Percentiles rank a stretch among this genome's conserved stretches.
Evolutionary conservation across 2,113 vertebrate genomes (phyloP).

Genomic region (Uropsilus gracilis): DNA sequence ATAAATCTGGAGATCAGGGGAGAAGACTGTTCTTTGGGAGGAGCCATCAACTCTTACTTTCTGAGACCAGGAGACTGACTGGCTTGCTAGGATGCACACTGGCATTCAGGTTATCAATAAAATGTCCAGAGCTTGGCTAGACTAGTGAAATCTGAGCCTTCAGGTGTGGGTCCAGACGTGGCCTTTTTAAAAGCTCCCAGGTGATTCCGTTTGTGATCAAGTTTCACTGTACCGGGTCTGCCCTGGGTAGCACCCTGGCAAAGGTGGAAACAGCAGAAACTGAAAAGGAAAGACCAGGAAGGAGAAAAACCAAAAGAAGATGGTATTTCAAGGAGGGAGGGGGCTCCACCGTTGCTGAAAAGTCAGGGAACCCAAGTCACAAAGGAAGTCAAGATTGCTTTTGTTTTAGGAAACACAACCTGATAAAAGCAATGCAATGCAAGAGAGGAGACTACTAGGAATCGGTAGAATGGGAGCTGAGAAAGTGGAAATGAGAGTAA

Average conservation of each 20-base stretch:
- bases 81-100: neutral
- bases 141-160: neutral
- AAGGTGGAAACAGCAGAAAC: neutral
- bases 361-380: neutral
- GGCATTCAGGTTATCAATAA: neutral
- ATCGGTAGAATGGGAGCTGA: neutral
- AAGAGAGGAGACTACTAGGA: neutral
- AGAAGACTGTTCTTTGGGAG: neutral
- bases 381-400: neutral
- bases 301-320: neutral
- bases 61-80: neutral
- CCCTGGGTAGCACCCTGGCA: neutral
- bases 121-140: neutral
- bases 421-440: neutral
- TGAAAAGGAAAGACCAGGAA: neutral
- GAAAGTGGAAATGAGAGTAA: constrained; percentile 69
- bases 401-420: neutral
- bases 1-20: neutral
- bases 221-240: neutral
- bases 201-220: neutral
- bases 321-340: neutral
- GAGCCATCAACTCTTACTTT: neutral
- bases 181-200: neutral
- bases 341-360: neutral
- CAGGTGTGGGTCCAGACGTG: neutral